Base-by-base conservation (phyloP, 2,888 invertebrate species). In the Carterocephalus palaemon region DNA sequence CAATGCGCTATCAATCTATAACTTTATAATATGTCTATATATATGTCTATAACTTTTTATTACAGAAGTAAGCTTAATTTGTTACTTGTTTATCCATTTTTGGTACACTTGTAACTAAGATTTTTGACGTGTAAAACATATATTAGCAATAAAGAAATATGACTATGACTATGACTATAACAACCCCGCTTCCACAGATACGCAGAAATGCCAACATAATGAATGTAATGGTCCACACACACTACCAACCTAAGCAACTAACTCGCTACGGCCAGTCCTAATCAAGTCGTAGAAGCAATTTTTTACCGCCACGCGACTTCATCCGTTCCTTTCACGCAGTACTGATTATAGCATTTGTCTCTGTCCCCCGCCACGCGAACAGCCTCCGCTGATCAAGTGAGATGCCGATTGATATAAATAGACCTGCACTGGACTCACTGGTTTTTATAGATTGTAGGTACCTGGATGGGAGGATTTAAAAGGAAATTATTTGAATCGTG, bases 211-310 rank as follows among this genome's bases (percentile, higher is more conserved):
- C n/a, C 2, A 26, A 7, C 12, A 12, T 26, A 12, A 12, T 12
- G 12, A 12, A 4, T 24, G 5, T 24, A 4, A 10, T 1, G 12
- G 10, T 3, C 2, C 24, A 26, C 7, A 12, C 2, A 2, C 6
- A 26, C 12, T 7, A 6, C 5, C 2, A 1, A 17, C n/a, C 22
- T 33, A 33, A 33, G 33, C n/a, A 33, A 20, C 33, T 33, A 33
- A 20, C 33, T 33, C 33, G 22, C 1, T 6, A 7, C 33, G 20
- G 13, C 26, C 26, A 26, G 12, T 10, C 13, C 28, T 28, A 19
- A 38, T 38, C 38, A 38, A 39, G 38, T 28, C 38, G 28, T 39
- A 1, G 10, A 9, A 29, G 20, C 28, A 20, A 39, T 39, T 39
- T 39, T 39, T 28, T 39, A 19, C 29, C 5, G 38, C 39, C 39